Evolutionary conservation across 2,797 vertebrate species (phyloP).

Genomic region (Helicolenus hilgendorfi): DNA sequence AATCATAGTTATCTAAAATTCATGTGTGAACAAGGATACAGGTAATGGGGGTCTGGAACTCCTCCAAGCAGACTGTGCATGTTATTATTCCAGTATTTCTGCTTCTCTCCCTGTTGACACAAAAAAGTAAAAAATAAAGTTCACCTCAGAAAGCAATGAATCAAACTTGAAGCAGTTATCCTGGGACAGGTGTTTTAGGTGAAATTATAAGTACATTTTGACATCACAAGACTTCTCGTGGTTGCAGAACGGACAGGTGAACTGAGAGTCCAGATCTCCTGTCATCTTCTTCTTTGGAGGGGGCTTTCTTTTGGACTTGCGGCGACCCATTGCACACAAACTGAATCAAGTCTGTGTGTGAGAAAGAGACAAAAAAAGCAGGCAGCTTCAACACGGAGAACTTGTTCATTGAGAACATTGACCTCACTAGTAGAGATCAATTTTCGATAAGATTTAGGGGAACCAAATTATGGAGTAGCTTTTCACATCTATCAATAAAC

Average conservation of each 20-base stretch:
- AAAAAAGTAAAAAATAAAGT: neutral
- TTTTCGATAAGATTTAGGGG: too few species aligned
- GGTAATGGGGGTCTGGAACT: slow-evolving; percentile 97
- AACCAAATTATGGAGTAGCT: too few species aligned
- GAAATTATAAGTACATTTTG: slow-evolving; percentile 91
- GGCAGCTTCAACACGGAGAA: neutral
- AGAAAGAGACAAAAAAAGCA: neutral
- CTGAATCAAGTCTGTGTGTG: neutral
- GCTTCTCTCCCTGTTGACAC: slow-evolving; percentile 92
- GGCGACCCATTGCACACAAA: slow-evolving; percentile 91
- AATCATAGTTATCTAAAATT: neutral
- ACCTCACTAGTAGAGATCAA: too few species aligned
- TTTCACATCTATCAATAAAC: too few species aligned
- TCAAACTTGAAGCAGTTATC: neutral
- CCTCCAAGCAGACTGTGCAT: slow-evolving; percentile 96
- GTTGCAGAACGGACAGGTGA: slow-evolving; percentile 97
- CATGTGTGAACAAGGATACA: slow-evolving; percentile 92
- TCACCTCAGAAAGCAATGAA: neutral
- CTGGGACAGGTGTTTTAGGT: neutral
- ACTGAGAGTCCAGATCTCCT: slow-evolving; percentile 94
- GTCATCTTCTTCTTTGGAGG: slow-evolving; percentile 97
- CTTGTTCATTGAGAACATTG: too few species aligned
- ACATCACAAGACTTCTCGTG: slow-evolving; percentile 97
- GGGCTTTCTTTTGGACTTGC: slow-evolving; percentile 96
- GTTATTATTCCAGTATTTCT: slow-evolving; percentile 97